phyloP scores from a whole-genome alignment of 2,888 invertebrate species.

The Limnephilus auricula region DNA sequence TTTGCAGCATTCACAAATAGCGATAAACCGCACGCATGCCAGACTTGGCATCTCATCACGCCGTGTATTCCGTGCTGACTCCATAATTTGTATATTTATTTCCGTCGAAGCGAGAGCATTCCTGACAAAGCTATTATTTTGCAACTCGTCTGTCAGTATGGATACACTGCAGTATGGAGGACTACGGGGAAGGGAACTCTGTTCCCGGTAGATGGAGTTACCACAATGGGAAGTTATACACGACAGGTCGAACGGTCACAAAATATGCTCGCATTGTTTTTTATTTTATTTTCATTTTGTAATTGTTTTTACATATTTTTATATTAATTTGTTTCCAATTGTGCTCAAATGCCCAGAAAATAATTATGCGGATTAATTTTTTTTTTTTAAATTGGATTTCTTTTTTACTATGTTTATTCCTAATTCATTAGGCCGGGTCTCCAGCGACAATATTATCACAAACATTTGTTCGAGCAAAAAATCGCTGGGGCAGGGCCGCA shows the following conservation, averaged over 20 bases:
- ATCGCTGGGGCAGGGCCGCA: no score
- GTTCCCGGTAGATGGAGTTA: background rate
- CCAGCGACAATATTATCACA: no score
- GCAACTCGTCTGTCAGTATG: constrained; percentile 30
- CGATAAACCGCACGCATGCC: background rate
- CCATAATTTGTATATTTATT: constrained; percentile 62
- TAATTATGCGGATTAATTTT: no score
- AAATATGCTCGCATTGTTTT: background rate
- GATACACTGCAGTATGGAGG: background rate
- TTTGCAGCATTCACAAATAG: background rate
- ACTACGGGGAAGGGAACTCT: background rate
- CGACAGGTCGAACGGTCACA: background rate
- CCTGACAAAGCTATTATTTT: constrained; percentile 63
- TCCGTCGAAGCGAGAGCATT: constrained; percentile 58
- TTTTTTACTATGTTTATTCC: no score
- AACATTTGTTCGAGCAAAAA: no score
- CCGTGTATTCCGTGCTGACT: constrained; percentile 31
- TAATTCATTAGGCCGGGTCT: no score
- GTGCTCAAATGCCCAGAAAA: no score
- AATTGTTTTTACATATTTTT: no score
- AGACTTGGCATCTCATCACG: constrained; percentile 20
- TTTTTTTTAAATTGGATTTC: no score
- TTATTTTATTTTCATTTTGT: no score
- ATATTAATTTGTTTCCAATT: no score
- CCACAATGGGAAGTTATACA: constrained; percentile 19